These are phyloP conservation scores for Sphaerophoria taeniata DNA, from an alignment of 2,888 invertebrate genomes.

Conservation along the genomic window DNA sequence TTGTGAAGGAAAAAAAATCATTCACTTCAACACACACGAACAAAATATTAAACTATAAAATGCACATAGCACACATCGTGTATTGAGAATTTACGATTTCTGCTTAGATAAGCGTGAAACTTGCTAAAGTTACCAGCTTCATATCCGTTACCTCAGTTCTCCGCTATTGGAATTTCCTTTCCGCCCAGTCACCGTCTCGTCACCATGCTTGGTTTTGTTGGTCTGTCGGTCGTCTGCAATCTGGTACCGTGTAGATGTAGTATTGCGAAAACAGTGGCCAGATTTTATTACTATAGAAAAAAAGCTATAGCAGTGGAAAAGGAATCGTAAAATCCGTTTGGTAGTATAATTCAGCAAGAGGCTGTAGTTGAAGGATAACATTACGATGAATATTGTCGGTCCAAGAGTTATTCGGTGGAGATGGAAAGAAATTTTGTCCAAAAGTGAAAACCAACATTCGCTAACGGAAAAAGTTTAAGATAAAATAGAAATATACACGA, in stretches of 20 bases:
- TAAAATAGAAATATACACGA: constrained; percentile 7
- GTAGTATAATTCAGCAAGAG: constrained; percentile 68
- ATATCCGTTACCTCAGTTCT: constrained; percentile 67
- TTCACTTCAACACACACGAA: constrained; percentile 25
- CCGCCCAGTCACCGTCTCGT: too few relatives aligned
- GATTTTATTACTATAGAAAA: constrained; percentile 31
- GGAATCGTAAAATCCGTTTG: constrained; percentile 64
- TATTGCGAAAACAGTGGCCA: constrained; percentile 35
- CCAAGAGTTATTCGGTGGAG: constrained; percentile 7
- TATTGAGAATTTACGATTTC: constrained; percentile 74
- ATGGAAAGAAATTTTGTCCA: constrained; percentile 45
- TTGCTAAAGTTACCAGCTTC: constrained; percentile 73
- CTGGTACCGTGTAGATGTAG: background rate
- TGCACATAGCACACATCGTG: constrained; percentile 63
- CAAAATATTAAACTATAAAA: constrained; percentile 37
- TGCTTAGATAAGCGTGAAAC: constrained; percentile 74
- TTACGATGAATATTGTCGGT: constrained; percentile 54
- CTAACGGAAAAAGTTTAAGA: constrained; percentile 30
- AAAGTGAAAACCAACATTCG: constrained; percentile 58
- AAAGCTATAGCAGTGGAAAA: constrained; percentile 38
- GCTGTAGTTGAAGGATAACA: constrained; percentile 68
- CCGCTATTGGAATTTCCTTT: constrained; percentile 2
- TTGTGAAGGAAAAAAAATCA: constrained; percentile 11
- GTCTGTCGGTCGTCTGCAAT: too few relatives aligned
- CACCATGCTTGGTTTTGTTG: too few relatives aligned